Evolutionary conservation across 2,113 vertebrate species (phyloP).

Genomic region (Tautogolabrus adspersus): DNA sequence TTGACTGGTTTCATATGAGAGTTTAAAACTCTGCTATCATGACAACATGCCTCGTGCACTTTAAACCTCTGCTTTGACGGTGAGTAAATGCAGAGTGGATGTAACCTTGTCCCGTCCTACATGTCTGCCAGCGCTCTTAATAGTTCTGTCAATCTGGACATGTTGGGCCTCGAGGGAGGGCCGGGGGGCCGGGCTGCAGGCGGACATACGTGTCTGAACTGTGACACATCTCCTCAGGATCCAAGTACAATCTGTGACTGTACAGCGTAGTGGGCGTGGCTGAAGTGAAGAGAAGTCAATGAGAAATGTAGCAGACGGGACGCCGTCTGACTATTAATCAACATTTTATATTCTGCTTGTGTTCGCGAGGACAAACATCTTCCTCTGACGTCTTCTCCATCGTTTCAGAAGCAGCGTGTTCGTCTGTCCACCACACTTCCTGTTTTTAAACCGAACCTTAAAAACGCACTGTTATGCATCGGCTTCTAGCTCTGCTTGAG

Average conservation of each 20-base stretch:
- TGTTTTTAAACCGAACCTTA: too few relatives aligned
- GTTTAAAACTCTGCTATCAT: too few relatives aligned
- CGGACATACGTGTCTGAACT: constrained; percentile 39
- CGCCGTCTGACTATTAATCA: constrained; percentile 14
- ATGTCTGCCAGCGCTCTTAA: constrained; percentile 57
- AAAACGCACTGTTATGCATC: too few relatives aligned
- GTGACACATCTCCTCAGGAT: constrained; percentile 47
- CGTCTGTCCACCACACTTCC: too few relatives aligned
- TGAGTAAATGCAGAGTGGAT: constrained; percentile 42
- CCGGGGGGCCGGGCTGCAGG: constrained; percentile 5
- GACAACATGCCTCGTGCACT: too few relatives aligned
- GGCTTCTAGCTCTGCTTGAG: too few relatives aligned
- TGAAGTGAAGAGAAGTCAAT: constrained; percentile 23
- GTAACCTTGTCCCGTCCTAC: constrained; percentile 64
- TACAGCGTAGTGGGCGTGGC: background rate
- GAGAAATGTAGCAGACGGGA: constrained; percentile 13
- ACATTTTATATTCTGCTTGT: background rate
- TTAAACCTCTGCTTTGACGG: constrained; percentile 33
- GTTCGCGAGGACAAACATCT: background rate
- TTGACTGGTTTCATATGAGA: too few relatives aligned
- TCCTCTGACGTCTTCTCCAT: constrained; percentile 8
- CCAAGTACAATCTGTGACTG: constrained; percentile 26
- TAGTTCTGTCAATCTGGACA: constrained; percentile 61
- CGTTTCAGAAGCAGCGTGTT: constrained; percentile 13
- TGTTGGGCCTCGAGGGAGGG: constrained; percentile 18